These are phyloP conservation scores for Protosalanx chinensis DNA, from an alignment of 2,797 vertebrate genomes.

Conservation along the genomic window DNA sequence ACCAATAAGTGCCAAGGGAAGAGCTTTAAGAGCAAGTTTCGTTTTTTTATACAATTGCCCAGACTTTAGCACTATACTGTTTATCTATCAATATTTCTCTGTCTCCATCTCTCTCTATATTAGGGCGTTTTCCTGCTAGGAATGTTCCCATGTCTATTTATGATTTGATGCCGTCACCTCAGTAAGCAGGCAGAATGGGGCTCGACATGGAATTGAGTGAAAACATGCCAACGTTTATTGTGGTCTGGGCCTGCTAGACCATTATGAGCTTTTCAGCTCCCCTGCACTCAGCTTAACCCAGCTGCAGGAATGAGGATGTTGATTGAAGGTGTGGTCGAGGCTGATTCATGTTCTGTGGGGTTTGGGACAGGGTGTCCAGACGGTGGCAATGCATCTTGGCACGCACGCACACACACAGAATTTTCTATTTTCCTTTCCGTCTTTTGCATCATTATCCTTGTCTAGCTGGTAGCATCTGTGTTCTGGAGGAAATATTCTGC, in stretches of 20 bases:
- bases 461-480: conserved; percentile 7
- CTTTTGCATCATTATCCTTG: not conserved
- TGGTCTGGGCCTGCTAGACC: no score
- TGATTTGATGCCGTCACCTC: not conserved
- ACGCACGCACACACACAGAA: conserved; percentile 1
- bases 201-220: no score
- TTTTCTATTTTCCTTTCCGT: not conserved
- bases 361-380: not conserved
- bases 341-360: not conserved
- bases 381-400: conserved; percentile 13
- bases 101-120: not conserved
- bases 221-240: no score
- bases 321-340: conserved; percentile 9
- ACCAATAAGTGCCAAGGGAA: no score
- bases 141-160: no score
- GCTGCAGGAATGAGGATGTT: not conserved
- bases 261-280: no score
- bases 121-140: no score
- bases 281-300: not conserved
- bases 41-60: no score
- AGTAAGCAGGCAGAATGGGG: conserved; percentile 2
- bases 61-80: not conserved
- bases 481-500: conserved; percentile 15
- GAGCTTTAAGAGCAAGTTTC: no score
- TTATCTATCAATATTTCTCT: not conserved